Evolutionary conservation across 2,113 vertebrate genomes (phyloP).

Genomic region (Chaetorhynchus papuensis): DNA sequence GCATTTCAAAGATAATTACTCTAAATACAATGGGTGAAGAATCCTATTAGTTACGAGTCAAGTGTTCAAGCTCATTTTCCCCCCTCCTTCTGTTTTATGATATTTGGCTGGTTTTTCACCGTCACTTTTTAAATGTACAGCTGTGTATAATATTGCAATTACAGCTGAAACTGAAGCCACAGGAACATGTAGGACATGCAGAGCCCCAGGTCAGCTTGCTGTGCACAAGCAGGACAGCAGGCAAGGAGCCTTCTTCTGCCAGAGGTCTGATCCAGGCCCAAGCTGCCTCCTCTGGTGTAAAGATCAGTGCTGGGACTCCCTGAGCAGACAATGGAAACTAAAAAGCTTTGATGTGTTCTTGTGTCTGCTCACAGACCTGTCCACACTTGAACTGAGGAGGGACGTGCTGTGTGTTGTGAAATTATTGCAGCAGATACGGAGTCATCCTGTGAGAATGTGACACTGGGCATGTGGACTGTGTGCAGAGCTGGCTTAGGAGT

Average conservation of each 20-base stretch:
- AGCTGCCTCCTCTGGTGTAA: background rate
- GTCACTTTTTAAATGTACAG: background rate
- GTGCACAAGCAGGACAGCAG: background rate
- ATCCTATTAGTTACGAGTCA: background rate
- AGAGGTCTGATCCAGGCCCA: background rate
- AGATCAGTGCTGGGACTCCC: background rate
- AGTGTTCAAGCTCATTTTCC: background rate
- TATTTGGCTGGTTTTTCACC: background rate
- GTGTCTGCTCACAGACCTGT: background rate
- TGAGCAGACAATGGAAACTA: background rate
- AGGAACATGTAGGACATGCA: background rate
- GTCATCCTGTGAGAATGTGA: background rate
- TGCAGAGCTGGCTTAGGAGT: background rate
- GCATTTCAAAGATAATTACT: slow-evolving; percentile 21
- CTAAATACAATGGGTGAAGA: background rate
- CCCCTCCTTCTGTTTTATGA: background rate
- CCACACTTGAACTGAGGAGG: background rate
- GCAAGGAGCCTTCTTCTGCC: background rate
- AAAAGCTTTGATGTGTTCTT: background rate
- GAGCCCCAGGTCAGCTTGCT: background rate
- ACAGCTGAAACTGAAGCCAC: background rate
- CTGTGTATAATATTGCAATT: background rate
- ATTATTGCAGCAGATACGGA: background rate
- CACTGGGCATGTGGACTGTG: background rate
- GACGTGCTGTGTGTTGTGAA: background rate